Evolutionary conservation across 1,140 invertebrate genomes (phyloP).

Genomic region (Lasioglossum baleicum): DNA sequence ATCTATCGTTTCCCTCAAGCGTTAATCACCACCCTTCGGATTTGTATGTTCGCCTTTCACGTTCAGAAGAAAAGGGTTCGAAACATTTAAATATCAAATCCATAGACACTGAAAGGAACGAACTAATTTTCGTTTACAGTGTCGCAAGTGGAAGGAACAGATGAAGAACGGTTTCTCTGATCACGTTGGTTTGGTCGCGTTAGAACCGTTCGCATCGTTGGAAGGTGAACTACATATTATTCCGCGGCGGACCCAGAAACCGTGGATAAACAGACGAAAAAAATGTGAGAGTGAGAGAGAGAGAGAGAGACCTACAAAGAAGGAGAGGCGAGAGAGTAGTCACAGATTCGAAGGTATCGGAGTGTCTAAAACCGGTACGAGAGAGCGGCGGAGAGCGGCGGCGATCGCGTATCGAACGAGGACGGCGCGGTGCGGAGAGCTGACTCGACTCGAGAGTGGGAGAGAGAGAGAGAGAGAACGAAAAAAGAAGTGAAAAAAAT

Average conservation of each 20-base stretch:
- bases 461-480: neutral
- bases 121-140: too few relatives aligned
- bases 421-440: neutral
- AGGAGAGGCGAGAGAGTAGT: slow-evolving; percentile 9
- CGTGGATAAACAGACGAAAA: slow-evolving; percentile 1
- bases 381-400: slow-evolving; percentile 7
- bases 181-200: too few relatives aligned
- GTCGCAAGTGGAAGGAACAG: slow-evolving; percentile 5
- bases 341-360: slow-evolving; percentile 36
- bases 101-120: too few relatives aligned
- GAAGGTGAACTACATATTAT: slow-evolving; percentile 47
- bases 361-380: slow-evolving; percentile 48
- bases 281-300: too few relatives aligned
- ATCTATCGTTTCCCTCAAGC: too few relatives aligned
- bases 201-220: neutral
- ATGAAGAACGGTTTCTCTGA: neutral
- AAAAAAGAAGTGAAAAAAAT: slow-evolving; percentile 30
- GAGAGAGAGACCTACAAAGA: too few relatives aligned
- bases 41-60: too few relatives aligned
- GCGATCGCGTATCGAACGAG: slow-evolving; percentile 38
- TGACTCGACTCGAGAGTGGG: neutral
- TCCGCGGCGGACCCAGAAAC: slow-evolving; percentile 28
- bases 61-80: too few relatives aligned
- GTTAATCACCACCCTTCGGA: too few relatives aligned
- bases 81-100: too few relatives aligned